Evolutionary conservation across 2,888 invertebrate genomes (phyloP).

Genomic region (Thumatha senex): DNA sequence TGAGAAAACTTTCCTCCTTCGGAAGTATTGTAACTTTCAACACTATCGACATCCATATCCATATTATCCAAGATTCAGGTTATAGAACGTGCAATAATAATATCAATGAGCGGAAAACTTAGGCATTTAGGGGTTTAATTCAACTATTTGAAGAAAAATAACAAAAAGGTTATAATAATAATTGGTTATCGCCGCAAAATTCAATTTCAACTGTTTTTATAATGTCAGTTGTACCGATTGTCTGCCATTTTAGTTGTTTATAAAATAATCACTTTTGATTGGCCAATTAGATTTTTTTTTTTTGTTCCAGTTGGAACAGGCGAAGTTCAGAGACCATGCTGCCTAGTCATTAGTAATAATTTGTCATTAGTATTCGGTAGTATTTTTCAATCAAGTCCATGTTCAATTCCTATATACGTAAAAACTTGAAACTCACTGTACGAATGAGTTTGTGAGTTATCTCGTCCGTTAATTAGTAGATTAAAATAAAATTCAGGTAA

Average conservation of each 20-base stretch:
- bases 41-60: slow-evolving; percentile 71
- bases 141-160: slow-evolving; percentile 18
- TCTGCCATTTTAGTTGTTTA: slow-evolving; percentile 53
- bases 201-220: slow-evolving; percentile 74
- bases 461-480: no score
- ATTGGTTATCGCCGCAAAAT: slow-evolving; percentile 42
- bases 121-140: slow-evolving; percentile 1
- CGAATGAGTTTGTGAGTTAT: no score
- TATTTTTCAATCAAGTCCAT: no score
- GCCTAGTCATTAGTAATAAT: no score
- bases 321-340: no score
- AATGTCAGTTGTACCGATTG: slow-evolving; percentile 22
- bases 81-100: neutral
- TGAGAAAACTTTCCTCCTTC: slow-evolving; percentile 71
- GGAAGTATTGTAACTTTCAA: slow-evolving; percentile 55
- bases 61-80: slow-evolving; percentile 13
- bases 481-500: no score
- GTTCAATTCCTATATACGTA: no score
- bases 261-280: slow-evolving; percentile 45
- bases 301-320: no score
- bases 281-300: slow-evolving; percentile 22
- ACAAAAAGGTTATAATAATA: slow-evolving; percentile 22
- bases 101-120: neutral
- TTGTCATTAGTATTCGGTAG: no score
- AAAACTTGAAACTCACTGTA: no score